Percentiles rank a stretch among this genome's conserved stretches.
Evolutionary conservation across 2,888 invertebrate genomes (phyloP).

Genomic region (Cerastoderma edule): DNA sequence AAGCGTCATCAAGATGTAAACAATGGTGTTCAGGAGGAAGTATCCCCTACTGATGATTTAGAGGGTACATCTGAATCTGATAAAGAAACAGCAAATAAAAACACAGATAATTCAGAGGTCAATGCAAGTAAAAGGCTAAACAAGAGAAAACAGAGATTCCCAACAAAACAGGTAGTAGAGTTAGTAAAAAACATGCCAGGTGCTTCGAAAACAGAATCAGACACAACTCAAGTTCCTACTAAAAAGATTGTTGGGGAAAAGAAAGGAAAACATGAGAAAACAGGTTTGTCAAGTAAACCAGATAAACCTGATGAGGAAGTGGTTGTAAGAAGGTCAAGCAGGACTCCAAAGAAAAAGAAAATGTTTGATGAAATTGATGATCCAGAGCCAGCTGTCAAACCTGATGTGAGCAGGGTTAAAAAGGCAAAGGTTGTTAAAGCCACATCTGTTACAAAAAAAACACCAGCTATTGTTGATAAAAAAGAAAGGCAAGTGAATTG

Average conservation of each 20-base stretch:
- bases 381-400: neutral
- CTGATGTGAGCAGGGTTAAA: neutral
- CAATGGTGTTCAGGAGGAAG: neutral
- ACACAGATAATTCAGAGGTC: neutral
- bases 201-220: neutral
- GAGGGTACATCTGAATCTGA: neutral
- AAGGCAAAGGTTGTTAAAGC: neutral
- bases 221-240: neutral
- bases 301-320: neutral
- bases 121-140: slow-evolving; percentile 6
- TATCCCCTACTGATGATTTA: too few relatives aligned
- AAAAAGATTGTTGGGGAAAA: neutral
- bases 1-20: neutral
- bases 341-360: slow-evolving; percentile 20
- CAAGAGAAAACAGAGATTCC: slow-evolving; percentile 20
- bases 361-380: slow-evolving; percentile 19
- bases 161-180: slow-evolving; percentile 9
- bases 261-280: neutral
- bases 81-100: neutral
- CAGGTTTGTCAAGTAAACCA: neutral
- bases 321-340: slow-evolving; percentile 5
- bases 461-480: neutral
- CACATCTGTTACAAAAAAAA: neutral
- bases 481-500: neutral
- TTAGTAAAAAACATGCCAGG: neutral